Evolutionary conservation across 37 sponge, comb jelly and placozoan species (phyloP), one percentile per base, ranked within the genome.

Genomic region (Ianthella basta): DNA sequence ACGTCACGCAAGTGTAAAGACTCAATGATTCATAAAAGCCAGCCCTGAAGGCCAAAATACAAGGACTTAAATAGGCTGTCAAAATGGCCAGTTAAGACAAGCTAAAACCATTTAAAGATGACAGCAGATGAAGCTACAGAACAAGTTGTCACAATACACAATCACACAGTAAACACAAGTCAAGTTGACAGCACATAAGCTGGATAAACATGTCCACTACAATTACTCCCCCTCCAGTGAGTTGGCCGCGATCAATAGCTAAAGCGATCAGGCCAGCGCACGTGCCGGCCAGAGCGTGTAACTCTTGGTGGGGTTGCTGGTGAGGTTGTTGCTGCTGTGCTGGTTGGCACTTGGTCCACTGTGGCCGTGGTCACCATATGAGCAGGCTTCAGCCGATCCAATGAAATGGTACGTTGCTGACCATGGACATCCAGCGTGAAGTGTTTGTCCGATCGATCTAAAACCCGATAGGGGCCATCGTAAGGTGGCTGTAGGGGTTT

Each of bases 381-480:
- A 12, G 92, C 89, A 18, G 92, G 92, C 54, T 92, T 92, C 53
- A 92, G 82, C 29, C 88, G 92, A 59, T 92, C 83, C 13, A 91
- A 6, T 20, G 88, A 91, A 36, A 91, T 69, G 15, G 88, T 88
- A 72, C 82, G 68, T 0, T 77, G 72, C 0, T 80, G 38, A 53
- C 86, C 88, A 30, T 88, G 83, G 55, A 88, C 60, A 54, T 85
- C 70, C 19, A 88, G 5, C 0, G 88, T 88, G 83, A 92, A 92
- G 53, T 86, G 82, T 65, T 92, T 92, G 72, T 84, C 83, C 21
- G 82, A 75, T 15, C 86, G 85, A 33, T 60, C 54, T 27, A 87
- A 3, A 0, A 91, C 83, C 21, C 5, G 56, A 74, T 80, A 91
- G 23, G 91, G 91, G n/a, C 91, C 91, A 83, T 86, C 85, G 34